Percentiles rank a stretch among this genome's conserved stretches.
phyloP scores from a whole-genome alignment of 2,888 invertebrate species.

The Tyria jacobaeae region DNA sequence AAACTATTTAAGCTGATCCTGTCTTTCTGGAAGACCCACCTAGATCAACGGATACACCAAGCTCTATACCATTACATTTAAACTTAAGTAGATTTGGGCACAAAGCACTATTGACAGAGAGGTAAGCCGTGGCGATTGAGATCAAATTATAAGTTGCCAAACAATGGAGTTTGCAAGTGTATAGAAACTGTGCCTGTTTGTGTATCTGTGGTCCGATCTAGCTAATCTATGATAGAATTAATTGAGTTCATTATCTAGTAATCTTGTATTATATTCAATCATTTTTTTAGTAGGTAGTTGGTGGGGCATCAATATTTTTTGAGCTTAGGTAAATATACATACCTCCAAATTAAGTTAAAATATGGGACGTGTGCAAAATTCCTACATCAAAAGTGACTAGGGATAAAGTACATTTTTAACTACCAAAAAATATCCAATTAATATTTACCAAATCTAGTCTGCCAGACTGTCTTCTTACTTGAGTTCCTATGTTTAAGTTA shows the following conservation, averaged over 20 bases:
- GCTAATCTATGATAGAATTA: conserved; percentile 12
- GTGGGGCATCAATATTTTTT: too few species aligned
- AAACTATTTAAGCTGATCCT: neutral
- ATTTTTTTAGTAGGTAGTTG: too few species aligned
- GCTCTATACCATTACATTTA: conserved; percentile 5
- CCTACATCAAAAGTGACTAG: too few species aligned
- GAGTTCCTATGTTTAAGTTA: too few species aligned
- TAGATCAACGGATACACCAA: neutral
- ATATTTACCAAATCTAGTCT: too few species aligned
- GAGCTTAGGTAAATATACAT: too few species aligned
- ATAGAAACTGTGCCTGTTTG: conserved; percentile 45
- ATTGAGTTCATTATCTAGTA: conserved; percentile 1
- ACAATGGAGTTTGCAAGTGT: conserved; percentile 38
- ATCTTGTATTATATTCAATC: neutral
- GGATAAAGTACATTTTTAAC: too few species aligned
- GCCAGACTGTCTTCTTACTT: too few species aligned
- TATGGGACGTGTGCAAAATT: too few species aligned
- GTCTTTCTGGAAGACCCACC: neutral
- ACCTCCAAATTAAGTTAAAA: too few species aligned
- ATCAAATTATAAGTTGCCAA: conserved; percentile 51
- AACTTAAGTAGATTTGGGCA: conserved; percentile 19
- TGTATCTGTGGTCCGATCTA: conserved; percentile 41
- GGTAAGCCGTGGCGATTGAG: conserved; percentile 31
- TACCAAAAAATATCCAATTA: too few species aligned
- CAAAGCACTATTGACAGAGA: conserved; percentile 18